Conservation (phyloP, 2,797 vertebrate species). For the Sebastes nivosus region DNA sequence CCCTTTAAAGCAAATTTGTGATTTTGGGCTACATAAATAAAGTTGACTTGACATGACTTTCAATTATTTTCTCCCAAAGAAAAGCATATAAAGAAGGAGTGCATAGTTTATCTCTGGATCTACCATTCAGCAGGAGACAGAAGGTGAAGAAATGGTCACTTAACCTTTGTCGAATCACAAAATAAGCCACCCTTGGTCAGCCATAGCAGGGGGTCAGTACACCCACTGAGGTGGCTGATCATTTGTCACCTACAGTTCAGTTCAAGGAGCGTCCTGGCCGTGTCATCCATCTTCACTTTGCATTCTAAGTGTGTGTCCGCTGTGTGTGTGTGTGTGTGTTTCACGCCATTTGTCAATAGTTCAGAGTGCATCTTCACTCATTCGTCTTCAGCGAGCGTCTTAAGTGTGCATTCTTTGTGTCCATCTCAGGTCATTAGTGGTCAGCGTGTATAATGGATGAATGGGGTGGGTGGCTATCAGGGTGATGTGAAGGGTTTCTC, state of each 20-base stretch:
- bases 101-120: background rate
- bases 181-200: constrained; percentile 50
- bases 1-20: background rate
- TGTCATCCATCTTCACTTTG: constrained; percentile 66
- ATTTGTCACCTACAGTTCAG: constrained; percentile 74
- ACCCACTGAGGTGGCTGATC: constrained; percentile 45
- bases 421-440: constrained; percentile 65
- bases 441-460: constrained; percentile 60
- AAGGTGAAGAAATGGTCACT: constrained; percentile 64
- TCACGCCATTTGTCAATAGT: constrained; percentile 78
- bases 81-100: background rate
- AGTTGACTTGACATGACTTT: background rate
- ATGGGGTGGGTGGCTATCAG: constrained; percentile 44
- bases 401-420: constrained; percentile 72
- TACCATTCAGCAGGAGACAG: constrained; percentile 30
- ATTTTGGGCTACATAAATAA: background rate
- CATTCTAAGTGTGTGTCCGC: constrained; percentile 59
- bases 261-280: constrained; percentile 50
- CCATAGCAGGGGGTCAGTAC: constrained; percentile 51
- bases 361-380: constrained; percentile 76
- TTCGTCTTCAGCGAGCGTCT: constrained; percentile 66
- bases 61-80: background rate
- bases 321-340: constrained; percentile 52
- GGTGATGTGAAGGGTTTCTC: constrained; percentile 15
- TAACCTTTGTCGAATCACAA: constrained; percentile 67